These are phyloP conservation scores for Pyralis farinalis DNA, from an alignment of 2,888 invertebrate genomes.

Conservation along the genomic window DNA sequence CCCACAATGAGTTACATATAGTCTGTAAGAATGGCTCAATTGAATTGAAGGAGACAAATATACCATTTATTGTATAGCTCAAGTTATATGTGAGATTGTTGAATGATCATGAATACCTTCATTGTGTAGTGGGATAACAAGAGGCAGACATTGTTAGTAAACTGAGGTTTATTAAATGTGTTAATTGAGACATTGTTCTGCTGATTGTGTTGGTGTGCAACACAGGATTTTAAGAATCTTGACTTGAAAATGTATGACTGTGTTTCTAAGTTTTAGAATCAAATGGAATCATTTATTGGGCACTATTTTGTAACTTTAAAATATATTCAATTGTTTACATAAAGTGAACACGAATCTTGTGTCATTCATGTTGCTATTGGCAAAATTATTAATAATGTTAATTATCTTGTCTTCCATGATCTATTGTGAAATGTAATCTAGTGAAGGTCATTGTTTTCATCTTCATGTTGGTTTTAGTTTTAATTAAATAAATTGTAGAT, in stretches of 20 bases:
- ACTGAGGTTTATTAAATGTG: neutral
- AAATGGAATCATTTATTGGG: too few relatives aligned
- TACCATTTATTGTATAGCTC: slow-evolving; percentile 56
- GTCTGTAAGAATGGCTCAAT: slow-evolving; percentile 77
- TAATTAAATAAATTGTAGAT: too few relatives aligned
- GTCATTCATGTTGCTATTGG: slow-evolving; percentile 6
- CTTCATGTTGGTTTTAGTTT: neutral
- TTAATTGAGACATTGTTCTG: too few relatives aligned
- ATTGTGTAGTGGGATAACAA: neutral
- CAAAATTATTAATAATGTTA: slow-evolving; percentile 17
- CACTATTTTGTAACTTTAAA: too few relatives aligned
- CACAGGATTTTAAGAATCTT: too few relatives aligned
- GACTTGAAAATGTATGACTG: too few relatives aligned
- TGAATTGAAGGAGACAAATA: slow-evolving; percentile 63
- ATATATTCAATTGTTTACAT: too few relatives aligned
- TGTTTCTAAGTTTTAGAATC: too few relatives aligned
- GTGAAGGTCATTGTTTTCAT: neutral
- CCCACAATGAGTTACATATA: slow-evolving; percentile 66
- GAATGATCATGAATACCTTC: slow-evolving; percentile 4
- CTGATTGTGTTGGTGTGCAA: too few relatives aligned
- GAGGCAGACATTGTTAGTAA: neutral
- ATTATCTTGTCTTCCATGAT: slow-evolving; percentile 43
- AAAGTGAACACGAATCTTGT: neutral
- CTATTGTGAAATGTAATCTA: slow-evolving; percentile 17
- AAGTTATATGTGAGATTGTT: slow-evolving; percentile 17